Percentiles rank a stretch among this genome's conserved stretches.
Conservation (phyloP, 1,140 invertebrate species). For the Hylaeus volcanicus region DNA sequence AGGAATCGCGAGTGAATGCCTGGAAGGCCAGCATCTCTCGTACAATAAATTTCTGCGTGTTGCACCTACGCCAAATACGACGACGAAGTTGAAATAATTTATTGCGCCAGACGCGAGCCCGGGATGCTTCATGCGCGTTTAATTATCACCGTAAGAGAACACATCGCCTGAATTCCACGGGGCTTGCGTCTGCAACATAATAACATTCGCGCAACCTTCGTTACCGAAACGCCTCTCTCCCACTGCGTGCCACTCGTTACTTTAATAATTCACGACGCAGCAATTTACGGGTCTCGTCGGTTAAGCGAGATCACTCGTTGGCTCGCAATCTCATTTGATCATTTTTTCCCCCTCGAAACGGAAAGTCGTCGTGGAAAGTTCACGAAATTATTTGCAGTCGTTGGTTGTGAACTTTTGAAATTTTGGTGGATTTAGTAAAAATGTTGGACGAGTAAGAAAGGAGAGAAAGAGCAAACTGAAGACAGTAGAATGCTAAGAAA, state of each 20-base stretch:
- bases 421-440: too few species aligned
- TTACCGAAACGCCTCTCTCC: neutral
- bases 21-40: slow-evolving; percentile 15
- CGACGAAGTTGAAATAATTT: slow-evolving; percentile 49
- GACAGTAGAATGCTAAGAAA: too few species aligned
- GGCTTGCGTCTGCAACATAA: slow-evolving; percentile 8
- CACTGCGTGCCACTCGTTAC: slow-evolving; percentile 22
- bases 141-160: slow-evolving; percentile 35
- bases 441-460: too few species aligned
- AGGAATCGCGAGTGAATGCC: slow-evolving; percentile 27
- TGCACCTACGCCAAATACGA: slow-evolving; percentile 44
- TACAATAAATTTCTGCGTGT: slow-evolving; percentile 30
- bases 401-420: too few species aligned
- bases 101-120: slow-evolving; percentile 22
- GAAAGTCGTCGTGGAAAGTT: too few species aligned
- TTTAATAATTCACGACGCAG: slow-evolving; percentile 22
- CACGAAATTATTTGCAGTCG: too few species aligned
- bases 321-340: slow-evolving; percentile 11
- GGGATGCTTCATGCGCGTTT: slow-evolving; percentile 32
- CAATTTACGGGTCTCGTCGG: neutral
- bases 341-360: neutral
- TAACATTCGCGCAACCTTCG: slow-evolving; percentile 27
- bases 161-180: slow-evolving; percentile 9
- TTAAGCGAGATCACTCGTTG: slow-evolving; percentile 28
- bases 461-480: too few species aligned